Conservation (phyloP, 2,113 vertebrate species). For the Reinhardtius hippoglossoides region DNA sequence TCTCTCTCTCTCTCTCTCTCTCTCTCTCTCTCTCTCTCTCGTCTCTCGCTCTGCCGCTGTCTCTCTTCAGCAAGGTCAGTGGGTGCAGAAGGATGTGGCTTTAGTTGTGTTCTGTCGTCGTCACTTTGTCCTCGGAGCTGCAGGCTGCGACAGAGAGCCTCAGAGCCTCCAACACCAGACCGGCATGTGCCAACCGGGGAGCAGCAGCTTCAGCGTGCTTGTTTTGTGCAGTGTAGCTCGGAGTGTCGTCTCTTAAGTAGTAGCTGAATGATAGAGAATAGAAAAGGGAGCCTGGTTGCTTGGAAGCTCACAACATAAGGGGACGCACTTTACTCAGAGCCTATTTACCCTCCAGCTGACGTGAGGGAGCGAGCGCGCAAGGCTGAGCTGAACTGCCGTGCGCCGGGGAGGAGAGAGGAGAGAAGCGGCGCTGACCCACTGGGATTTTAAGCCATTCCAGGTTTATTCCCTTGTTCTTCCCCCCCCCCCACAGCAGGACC, state of each 20-base stretch:
- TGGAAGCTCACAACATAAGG: conserved; percentile 50
- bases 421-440: conserved; percentile 47
- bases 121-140: conserved; percentile 69
- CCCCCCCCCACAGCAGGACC: conserved; percentile 65
- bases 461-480: background rate
- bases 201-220: background rate
- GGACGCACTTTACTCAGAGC: conserved; percentile 60
- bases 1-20: conserved; percentile 19
- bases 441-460: conserved; percentile 75
- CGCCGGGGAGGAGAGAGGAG: conserved; percentile 21
- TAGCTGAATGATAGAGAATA: conserved; percentile 14
- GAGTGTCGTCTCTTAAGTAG: conserved; percentile 20
- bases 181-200: background rate
- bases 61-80: conserved; percentile 81
- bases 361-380: conserved; percentile 44
- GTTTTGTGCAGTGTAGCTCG: background rate
- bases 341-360: conserved; percentile 61
- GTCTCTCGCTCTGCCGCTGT: conserved; percentile 25
- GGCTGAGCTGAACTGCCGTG: conserved; percentile 52
- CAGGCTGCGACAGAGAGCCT: conserved; percentile 60
- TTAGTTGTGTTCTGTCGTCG: conserved; percentile 68
- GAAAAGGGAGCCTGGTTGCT: conserved; percentile 4
- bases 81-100: conserved; percentile 78
- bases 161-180: conserved; percentile 35
- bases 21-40: conserved; percentile 30